Conservation (phyloP, 2,888 invertebrate species). For the Autographa pulchrina region DNA sequence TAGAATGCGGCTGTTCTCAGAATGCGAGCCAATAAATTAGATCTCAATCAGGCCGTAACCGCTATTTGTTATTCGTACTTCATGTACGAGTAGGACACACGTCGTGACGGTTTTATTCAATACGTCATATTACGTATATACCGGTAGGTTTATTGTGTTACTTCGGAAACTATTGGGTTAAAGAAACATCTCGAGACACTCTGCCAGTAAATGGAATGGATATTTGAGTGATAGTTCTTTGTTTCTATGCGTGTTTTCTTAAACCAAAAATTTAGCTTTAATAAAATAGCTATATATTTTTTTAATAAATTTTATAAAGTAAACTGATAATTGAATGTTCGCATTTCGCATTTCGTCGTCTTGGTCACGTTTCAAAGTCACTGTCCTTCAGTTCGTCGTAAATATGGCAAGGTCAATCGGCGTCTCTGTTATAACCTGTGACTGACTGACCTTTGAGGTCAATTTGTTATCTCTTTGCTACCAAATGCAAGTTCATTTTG, state of each 20-base stretch:
- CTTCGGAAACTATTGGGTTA: slow-evolving; percentile 21
- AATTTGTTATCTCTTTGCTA: background rate
- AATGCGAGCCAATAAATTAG: slow-evolving; percentile 86
- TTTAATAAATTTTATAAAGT: no score
- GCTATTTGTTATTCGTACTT: slow-evolving; percentile 81
- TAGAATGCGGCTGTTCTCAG: slow-evolving; percentile 81
- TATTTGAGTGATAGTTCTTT: background rate
- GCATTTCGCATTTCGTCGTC: background rate
- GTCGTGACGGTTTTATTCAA: slow-evolving; percentile 49
- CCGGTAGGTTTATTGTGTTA: slow-evolving; percentile 14
- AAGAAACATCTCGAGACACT: slow-evolving; percentile 16
- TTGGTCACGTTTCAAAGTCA: background rate
- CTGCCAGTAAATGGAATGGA: background rate
- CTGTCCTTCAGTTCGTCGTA: background rate
- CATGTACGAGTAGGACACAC: slow-evolving; percentile 62
- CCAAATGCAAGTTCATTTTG: background rate
- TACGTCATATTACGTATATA: slow-evolving; percentile 43
- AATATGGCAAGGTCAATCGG: background rate
- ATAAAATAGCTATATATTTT: no score
- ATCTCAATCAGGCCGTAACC: slow-evolving; percentile 86
- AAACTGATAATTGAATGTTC: background rate
- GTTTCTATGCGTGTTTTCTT: background rate
- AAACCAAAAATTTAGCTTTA: background rate
- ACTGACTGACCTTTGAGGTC: background rate
- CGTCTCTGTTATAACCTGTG: background rate